These are phyloP conservation scores for Trematomus bernacchii DNA, from an alignment of 2,797 vertebrate species.

Conservation along the genomic window DNA sequence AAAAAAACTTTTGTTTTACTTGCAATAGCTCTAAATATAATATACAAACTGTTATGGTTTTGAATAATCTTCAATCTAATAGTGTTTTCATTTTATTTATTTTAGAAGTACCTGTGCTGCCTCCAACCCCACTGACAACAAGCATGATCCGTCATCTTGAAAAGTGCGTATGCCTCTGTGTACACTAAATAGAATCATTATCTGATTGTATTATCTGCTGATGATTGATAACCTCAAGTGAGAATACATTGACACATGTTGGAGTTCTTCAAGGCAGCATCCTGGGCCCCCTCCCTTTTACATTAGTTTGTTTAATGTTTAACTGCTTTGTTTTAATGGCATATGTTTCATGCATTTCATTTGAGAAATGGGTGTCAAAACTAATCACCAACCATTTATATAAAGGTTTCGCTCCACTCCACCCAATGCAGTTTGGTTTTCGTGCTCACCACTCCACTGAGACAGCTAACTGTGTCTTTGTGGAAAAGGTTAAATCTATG, in stretches of 20 bases:
- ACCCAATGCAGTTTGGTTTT: too few relatives aligned
- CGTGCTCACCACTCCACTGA: too few relatives aligned
- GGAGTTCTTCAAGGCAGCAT: slow-evolving; percentile 34
- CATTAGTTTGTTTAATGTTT: background rate
- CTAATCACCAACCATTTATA: too few relatives aligned
- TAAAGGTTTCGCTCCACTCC: too few relatives aligned
- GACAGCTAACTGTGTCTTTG: too few relatives aligned
- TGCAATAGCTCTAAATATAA: background rate
- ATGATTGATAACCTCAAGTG: background rate
- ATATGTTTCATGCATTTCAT: background rate
- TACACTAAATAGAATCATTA: background rate
- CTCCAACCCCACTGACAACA: background rate
- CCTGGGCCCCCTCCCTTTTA: background rate
- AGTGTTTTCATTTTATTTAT: background rate
- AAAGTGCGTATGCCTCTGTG: background rate
- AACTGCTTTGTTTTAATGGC: background rate
- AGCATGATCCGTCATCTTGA: background rate
- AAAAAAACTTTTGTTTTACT: too few relatives aligned
- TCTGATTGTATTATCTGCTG: background rate
- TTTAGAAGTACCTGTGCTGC: background rate
- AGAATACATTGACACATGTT: background rate
- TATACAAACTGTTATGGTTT: background rate
- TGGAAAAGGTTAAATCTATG: too few relatives aligned
- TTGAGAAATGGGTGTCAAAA: too few relatives aligned
- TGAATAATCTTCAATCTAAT: background rate